phyloP scores from a whole-genome alignment of 2,113 vertebrate genomes.

The Dolichotis patagonum region DNA sequence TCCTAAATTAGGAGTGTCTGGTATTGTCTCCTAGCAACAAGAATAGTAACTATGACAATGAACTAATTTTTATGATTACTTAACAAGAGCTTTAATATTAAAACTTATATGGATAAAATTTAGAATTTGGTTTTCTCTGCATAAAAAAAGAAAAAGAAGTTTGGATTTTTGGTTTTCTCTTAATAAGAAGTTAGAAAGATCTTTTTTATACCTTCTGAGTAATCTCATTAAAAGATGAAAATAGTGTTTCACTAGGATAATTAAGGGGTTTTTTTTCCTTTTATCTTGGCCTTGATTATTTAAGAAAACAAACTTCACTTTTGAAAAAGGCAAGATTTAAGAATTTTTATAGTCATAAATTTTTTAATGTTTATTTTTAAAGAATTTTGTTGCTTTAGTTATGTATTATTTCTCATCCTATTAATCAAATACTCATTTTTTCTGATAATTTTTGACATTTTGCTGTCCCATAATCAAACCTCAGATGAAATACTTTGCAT shows the following conservation, averaged over 20 bases:
- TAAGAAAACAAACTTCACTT: not conserved
- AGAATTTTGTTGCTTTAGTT: not conserved
- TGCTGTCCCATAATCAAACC: not conserved
- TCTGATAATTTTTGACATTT: not conserved
- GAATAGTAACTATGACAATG: not conserved
- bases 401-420: not conserved
- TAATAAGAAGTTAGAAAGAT: not conserved
- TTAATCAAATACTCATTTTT: not conserved
- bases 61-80: not conserved
- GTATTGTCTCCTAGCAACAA: not conserved
- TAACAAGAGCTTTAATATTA: not conserved
- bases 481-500: not conserved
- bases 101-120: not conserved
- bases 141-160: not conserved
- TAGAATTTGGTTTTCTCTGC: not conserved
- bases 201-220: not conserved
- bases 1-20: not conserved
- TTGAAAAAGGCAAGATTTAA: not conserved
- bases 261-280: not conserved
- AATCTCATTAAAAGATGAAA: not conserved
- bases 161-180: not conserved
- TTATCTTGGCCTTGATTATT: not conserved
- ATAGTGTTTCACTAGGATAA: not conserved
- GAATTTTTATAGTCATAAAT: not conserved
- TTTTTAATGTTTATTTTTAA: not conserved